Base-by-base conservation (phyloP, 2,113 vertebrate species). In the Podilymbus podiceps region DNA sequence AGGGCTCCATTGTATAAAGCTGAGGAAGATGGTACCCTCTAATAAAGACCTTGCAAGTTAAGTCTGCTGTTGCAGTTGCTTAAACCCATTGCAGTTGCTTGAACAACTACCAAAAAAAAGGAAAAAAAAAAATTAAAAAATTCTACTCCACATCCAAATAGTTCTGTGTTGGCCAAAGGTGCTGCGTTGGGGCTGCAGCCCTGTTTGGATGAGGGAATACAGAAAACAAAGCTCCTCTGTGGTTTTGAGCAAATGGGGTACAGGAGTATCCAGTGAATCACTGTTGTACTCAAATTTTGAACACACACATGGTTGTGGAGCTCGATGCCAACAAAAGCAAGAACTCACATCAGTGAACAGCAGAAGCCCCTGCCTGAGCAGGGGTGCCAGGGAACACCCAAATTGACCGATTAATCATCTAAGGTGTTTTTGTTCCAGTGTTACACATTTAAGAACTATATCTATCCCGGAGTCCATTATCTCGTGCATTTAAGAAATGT, bases 1-100 rank as follows among this genome's bases (percentile, higher is more conserved):
- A 99, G 97, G 99, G 99, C 84, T 99, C 99, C 55, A 75, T 99
- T 47, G 99, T 99, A 94, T 99, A 98, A 99, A 94, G 71, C 62
- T 52, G 74, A 89, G 72, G 52, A 95, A 64, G 86, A 46, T 5
- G 58, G 33, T 30, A 71, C 6, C 60, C 88, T 90, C 77, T 52
- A 46, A 59, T 50, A 31, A 90, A 95, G 85, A 95, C 91, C 42
- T 77, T 56, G 76, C 92, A 64, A 93, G 90, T 81, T 83, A 74
- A 95, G 79, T 95, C 93, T 97, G 94, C 96, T 76, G 67, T 90
- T 66, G 80, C 91, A 66, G 58, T 90, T 94, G 96, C 96, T 94
- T 86, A 96, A 93, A 88, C 56, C 88, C 16, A 7, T 93, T 73
- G 73, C 91, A 42, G 50, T 86, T 96, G 96, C 95, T 95, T 94